Evolutionary conservation across 53 echinoderm and acorn worm species (phyloP).

Genomic region (Hippasteria phrygiana): DNA sequence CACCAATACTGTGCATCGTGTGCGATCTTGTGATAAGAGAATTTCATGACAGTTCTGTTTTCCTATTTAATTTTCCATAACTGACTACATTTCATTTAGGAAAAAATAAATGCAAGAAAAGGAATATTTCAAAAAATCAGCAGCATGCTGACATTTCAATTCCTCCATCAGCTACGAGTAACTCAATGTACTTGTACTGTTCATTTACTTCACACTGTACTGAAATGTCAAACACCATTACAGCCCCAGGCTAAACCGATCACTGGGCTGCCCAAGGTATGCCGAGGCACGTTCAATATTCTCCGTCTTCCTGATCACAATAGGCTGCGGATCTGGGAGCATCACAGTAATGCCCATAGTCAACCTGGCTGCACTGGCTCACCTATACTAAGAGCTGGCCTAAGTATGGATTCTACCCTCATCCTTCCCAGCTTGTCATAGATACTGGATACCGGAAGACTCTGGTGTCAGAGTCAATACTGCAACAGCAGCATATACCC

Average conservation of each 20-base stretch:
- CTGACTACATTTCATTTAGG: no score
- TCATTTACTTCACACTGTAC: slow-evolving; percentile 18
- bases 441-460: slow-evolving; percentile 61
- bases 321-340: neutral
- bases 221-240: slow-evolving; percentile 67
- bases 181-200: neutral
- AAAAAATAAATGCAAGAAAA: no score
- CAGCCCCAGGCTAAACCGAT: slow-evolving; percentile 22
- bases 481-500: slow-evolving; percentile 34
- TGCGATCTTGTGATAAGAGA: no score
- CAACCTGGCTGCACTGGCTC: no score
- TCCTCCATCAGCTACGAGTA: neutral
- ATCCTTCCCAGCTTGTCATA: slow-evolving; percentile 8
- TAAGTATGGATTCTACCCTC: neutral
- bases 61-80: no score
- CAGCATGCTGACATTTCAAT: neutral
- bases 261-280: slow-evolving; percentile 17
- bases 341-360: no score
- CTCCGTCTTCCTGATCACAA: neutral
- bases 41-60: no score
- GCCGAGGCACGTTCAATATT: slow-evolving; percentile 30
- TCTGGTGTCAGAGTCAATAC: slow-evolving; percentile 57
- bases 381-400: no score
- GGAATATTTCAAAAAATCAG: neutral
- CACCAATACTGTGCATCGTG: no score